A percentile compares a stretch with the other conserved stretches of the same genome.
Conservation (phyloP, 2,888 invertebrate species). For the Nymphalis c-album region DNA sequence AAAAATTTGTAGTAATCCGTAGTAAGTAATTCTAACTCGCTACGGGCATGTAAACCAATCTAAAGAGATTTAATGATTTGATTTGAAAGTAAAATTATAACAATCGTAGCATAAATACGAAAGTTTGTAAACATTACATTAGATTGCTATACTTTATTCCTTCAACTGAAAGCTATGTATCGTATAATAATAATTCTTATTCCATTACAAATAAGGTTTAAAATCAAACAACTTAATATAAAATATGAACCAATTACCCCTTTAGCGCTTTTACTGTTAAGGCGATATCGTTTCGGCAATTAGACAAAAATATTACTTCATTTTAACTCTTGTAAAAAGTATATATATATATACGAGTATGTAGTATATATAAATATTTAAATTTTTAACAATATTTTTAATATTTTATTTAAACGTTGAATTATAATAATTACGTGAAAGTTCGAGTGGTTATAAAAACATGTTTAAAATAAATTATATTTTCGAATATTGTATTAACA, state of each 20-base stretch:
- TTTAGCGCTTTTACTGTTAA: constrained; percentile 7
- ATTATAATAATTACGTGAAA: no score
- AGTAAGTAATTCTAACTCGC: no score
- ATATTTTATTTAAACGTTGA: no score
- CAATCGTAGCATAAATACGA: constrained; percentile 7
- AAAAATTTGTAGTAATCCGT: no score
- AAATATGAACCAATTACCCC: constrained; percentile 12
- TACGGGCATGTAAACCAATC: background rate
- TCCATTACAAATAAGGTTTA: background rate
- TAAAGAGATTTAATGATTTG: constrained; percentile 4
- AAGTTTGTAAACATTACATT: constrained; percentile 10
- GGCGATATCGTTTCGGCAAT: constrained; percentile 17
- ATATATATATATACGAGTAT: no score
- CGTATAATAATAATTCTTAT: constrained; percentile 1
- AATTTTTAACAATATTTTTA: no score
- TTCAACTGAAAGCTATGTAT: background rate
- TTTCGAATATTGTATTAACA: no score
- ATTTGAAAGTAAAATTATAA: constrained; percentile 9
- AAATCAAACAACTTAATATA: background rate
- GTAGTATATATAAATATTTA: no score
- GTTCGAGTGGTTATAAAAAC: no score
- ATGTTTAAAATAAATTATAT: no score
- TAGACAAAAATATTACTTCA: constrained; percentile 18
- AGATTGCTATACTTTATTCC: constrained; percentile 5
- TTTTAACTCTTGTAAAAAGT: background rate